Percentiles rank a stretch among this genome's conserved stretches.
Conservation (phyloP, 30 jellyfish, hydroid and myxozoan genomes). For the Pseudorhiza aurosa region DNA sequence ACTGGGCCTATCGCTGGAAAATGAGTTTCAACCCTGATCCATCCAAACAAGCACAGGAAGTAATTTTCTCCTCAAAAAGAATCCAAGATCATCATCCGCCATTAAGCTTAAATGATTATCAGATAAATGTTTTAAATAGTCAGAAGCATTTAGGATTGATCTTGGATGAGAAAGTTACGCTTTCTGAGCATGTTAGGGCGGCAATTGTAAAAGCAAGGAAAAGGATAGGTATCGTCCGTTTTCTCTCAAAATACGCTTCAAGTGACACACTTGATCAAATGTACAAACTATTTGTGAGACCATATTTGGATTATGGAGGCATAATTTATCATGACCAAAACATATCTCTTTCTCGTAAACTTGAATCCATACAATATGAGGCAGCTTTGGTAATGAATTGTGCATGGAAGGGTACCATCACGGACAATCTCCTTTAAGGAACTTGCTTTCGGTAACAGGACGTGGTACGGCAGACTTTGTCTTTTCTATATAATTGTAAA, state of each 20-base stretch:
- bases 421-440: not conserved
- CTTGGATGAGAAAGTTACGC: slow-evolving; percentile 29
- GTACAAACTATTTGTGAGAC: slow-evolving; percentile 10
- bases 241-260: slow-evolving; percentile 40
- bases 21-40: slow-evolving; percentile 36
- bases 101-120: slow-evolving; percentile 8
- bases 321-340: not conserved
- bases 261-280: not conserved
- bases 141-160: slow-evolving; percentile 36
- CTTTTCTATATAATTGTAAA: not conserved
- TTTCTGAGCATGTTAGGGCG: slow-evolving; percentile 32
- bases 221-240: slow-evolving; percentile 25
- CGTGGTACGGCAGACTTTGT: not conserved
- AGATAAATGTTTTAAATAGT: not conserved
- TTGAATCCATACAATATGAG: not conserved
- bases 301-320: too few species aligned
- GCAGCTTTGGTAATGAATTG: slow-evolving; percentile 19
- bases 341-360: not conserved
- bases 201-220: slow-evolving; percentile 32
- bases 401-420: slow-evolving; percentile 11
- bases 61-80: slow-evolving; percentile 12
- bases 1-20: slow-evolving; percentile 39
- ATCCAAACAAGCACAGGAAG: slow-evolving; percentile 31
- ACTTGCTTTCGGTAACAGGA: slow-evolving; percentile 2
- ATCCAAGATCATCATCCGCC: slow-evolving; percentile 14